Evolutionary conservation across 64 coral and sea anemone genomes (phyloP).

Genomic region (Acropora tenuis): DNA sequence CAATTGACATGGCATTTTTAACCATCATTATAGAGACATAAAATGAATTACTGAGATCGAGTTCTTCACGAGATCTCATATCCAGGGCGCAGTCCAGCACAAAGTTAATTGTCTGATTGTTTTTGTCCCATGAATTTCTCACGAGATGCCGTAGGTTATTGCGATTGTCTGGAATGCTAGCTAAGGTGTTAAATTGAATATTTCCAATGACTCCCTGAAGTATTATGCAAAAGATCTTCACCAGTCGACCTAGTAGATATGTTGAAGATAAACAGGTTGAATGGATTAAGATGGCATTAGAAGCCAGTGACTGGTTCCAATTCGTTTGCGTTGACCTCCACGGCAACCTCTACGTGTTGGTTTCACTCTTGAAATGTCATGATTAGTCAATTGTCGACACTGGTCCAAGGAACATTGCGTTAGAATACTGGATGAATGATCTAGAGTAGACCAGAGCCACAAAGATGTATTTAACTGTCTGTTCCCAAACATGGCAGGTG

Average conservation of each 20-base stretch:
- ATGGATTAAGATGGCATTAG: background rate
- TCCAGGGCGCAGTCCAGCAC: background rate
- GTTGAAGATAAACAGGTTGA: constrained; percentile 8
- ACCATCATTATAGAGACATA: constrained; percentile 74
- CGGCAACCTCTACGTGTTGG: constrained; percentile 37
- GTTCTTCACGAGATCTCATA: constrained; percentile 8
- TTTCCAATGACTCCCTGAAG: constrained; percentile 56
- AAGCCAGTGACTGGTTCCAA: background rate
- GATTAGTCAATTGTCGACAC: constrained; percentile 45
- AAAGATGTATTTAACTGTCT: background rate
- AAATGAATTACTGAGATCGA: constrained; percentile 10
- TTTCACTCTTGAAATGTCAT: constrained; percentile 53
- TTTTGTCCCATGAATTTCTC: too few relatives aligned
- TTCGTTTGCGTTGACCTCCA: constrained; percentile 50
- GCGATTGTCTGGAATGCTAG: background rate
- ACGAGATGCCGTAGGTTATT: too few relatives aligned
- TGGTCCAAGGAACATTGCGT: background rate
- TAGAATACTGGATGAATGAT: constrained; percentile 50
- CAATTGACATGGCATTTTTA: constrained; percentile 75
- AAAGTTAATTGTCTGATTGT: background rate
- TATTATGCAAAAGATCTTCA: constrained; percentile 49
- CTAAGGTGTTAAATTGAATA: constrained; percentile 65
- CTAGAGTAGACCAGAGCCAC: constrained; percentile 58
- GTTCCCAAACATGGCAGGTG: background rate
- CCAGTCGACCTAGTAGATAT: constrained; percentile 36